phyloP scores from a whole-genome alignment of 2,888 invertebrate genomes.

The Brassicogethes aeneus region DNA sequence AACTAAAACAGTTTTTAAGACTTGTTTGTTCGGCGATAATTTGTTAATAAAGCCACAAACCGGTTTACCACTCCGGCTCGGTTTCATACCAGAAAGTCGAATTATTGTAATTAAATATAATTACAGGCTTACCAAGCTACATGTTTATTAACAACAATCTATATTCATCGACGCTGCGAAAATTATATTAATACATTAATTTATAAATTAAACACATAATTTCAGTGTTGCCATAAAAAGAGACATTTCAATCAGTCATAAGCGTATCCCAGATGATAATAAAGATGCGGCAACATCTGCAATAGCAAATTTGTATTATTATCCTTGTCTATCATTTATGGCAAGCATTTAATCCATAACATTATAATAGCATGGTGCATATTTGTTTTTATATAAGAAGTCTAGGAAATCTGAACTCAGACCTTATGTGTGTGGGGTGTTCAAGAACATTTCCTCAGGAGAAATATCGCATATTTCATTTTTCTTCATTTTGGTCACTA shows the following conservation, averaged over 20 bases:
- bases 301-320: too few relatives aligned
- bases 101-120: conserved; percentile 17
- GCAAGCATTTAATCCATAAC: too few relatives aligned
- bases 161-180: neutral
- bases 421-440: too few relatives aligned
- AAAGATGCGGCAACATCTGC: too few relatives aligned
- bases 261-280: too few relatives aligned
- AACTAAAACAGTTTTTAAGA: neutral
- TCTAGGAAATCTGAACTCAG: too few relatives aligned
- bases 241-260: neutral
- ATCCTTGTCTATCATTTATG: too few relatives aligned
- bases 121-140: conserved; percentile 9
- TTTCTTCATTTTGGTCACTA: too few relatives aligned
- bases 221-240: neutral
- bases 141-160: conserved; percentile 6
- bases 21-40: conserved; percentile 8
- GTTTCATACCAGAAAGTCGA: conserved; percentile 12
- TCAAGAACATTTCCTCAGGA: too few relatives aligned
- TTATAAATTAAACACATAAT: neutral
- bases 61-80: conserved; percentile 1
- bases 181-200: conserved; percentile 1
- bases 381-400: too few relatives aligned
- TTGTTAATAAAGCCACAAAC: conserved; percentile 11
- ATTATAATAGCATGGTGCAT: too few relatives aligned
- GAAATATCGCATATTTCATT: too few relatives aligned